Evolutionary conservation across 1,140 invertebrate species (phyloP), one percentile per base, ranked within the genome.

Genomic region (Eumaeus atala): DNA sequence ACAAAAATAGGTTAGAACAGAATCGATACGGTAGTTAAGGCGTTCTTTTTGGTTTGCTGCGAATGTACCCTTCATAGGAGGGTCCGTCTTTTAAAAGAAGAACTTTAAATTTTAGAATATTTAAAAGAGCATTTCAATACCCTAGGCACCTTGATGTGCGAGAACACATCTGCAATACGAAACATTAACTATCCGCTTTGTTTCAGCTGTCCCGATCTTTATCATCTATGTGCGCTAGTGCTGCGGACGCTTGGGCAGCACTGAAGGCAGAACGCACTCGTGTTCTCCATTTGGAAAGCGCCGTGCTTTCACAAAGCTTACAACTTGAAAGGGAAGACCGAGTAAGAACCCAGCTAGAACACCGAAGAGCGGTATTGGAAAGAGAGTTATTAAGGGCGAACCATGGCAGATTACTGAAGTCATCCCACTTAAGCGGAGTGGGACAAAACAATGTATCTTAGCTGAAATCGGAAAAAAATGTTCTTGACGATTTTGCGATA

Each of bases 281-380:
- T 9, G 77, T 86, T 3, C 51, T 83, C 0, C 67, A 67, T 0
- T 64, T 86, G 21, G 81, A 84, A 58, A 79, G 72, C 18, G 73
- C 79, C 3, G 72, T 86, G 14, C 47, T 83, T 3, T 66, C 75
- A 10, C 83, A 86, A 51, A 79, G 67, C 40, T 35, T 78, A 48
- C 84, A 84, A 40, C 51, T 84, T 37, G 77, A 87, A 42, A 71
- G 75, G 10, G 77, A 86, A 52, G 71, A 66, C 3, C 66, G 74
- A 51, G 79, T 84, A 3, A 70, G 83, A 28, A 86, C 81, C 17
- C 77, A 83, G 58, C 65, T 86, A 0, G 83, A 86, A 53, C 62
- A 77, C 6, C 76, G 76, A 3, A 74, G 67, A 52, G 65, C 79
- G 18, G 48, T 77, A n/a, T 60, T 86, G 9, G 79, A 86, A 56